phyloP scores from a whole-genome alignment of 2,113 vertebrate genomes.

The Catharus fuscescens region DNA sequence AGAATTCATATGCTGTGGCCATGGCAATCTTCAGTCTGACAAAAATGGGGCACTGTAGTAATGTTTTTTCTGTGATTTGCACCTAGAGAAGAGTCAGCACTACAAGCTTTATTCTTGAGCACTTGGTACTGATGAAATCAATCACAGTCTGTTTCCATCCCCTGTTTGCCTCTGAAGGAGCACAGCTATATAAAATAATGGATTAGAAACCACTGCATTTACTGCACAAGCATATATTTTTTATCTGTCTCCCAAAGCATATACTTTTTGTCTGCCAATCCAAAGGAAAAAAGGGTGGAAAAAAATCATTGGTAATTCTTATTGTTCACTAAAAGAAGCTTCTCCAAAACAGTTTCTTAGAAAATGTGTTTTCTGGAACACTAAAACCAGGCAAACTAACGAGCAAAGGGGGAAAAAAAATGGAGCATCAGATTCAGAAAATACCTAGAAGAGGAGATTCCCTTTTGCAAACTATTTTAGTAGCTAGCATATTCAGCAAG shows the following conservation, averaged over 20 bases:
- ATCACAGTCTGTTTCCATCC: neutral
- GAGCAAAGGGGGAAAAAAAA: neutral
- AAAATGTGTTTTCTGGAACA: neutral
- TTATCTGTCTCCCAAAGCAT: neutral
- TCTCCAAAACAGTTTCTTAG: neutral
- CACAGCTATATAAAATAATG: neutral
- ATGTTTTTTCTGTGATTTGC: neutral
- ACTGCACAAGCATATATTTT: neutral
- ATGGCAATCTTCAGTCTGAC: constrained; percentile 13
- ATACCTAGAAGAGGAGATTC: constrained; percentile 22
- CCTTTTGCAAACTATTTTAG: constrained; percentile 16
- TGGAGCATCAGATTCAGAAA: neutral
- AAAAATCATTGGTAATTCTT: neutral
- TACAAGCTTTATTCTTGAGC: neutral
- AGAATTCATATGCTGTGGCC: neutral
- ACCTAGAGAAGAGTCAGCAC: neutral
- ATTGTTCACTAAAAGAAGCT: neutral
- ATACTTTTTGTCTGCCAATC: neutral
- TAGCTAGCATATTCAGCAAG: neutral
- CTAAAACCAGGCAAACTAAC: neutral
- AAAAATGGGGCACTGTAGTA: constrained; percentile 38
- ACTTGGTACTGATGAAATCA: neutral
- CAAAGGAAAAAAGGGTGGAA: neutral
- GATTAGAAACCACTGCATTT: neutral
- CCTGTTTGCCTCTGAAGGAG: neutral